Evolutionary conservation across 2,113 vertebrate species (phyloP), one percentile per base, ranked within the genome.

Genomic region (Tupaia chinensis): DNA sequence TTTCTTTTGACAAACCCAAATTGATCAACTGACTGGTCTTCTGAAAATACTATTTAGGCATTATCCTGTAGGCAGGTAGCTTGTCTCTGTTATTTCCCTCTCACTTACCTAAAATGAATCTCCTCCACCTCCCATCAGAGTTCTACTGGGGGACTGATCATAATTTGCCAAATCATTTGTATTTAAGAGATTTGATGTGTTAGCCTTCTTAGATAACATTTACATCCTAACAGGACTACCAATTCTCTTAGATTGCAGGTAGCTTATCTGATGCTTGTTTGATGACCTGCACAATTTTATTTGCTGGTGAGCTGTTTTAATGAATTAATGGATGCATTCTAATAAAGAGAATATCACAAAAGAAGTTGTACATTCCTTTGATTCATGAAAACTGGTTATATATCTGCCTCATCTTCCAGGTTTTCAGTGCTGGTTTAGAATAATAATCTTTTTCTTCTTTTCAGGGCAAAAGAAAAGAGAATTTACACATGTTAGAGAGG

Each of bases 181-280:
- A 44, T 19, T 81, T 92, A 96, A 70, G 63, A 77, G 54, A 5
- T 74, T 95, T 90, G 77, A 85, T 78, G 29, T 78, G 11, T 60
- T 79, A 92, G 7, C 7, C 74, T 87, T 88, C 66, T 82, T 92
- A 87, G 77, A 70, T 53, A 94, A 92, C 6, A 85, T 72, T 83
- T 95, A 25, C 32, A 85, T 92, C 88, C 88, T 97, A 92, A 77
- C 34, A 84, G 8, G 29, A 44, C 22, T 81, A 69, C 73, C 12
- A 89, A 6, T 94, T 78, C 8, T 93, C 9, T 44, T 70, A 7
- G 17, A 84, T 76, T 54, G 13, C 29, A 76, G 54, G 9, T 58
- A 78, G 15, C 25, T 79, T 27, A 73, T 63, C 8, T 69, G 19
- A 92, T n/a, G 61, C 23, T 77, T 83, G 16, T 80, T 93, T 87